A percentile compares a stretch with the other conserved stretches of the same genome.
Evolutionary conservation across 2,797 vertebrate genomes (phyloP).

Genomic region (Benthosema pterotum): DNA sequence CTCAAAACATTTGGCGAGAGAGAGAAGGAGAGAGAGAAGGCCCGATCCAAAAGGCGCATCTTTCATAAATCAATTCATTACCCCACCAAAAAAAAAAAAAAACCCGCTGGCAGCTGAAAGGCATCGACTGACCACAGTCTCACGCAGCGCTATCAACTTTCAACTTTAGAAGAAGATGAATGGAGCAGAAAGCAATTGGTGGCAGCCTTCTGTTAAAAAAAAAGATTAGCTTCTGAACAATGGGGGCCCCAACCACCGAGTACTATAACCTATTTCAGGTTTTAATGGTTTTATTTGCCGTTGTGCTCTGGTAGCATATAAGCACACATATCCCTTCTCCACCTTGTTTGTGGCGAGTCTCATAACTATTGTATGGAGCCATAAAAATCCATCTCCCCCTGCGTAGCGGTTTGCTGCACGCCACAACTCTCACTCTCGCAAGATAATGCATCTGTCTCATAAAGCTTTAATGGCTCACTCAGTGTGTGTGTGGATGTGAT

Average conservation of each 20-base stretch:
- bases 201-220: conserved; percentile 58
- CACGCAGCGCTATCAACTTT: conserved; percentile 69
- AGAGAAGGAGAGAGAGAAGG: too few species aligned
- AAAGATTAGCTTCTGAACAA: conserved; percentile 38
- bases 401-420: conserved; percentile 26
- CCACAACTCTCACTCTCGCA: conserved; percentile 36
- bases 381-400: conserved; percentile 47
- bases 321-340: conserved; percentile 1
- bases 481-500: conserved; percentile 33
- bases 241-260: conserved; percentile 26
- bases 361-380: conserved; percentile 53
- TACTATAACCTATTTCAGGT: conserved; percentile 30
- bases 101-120: conserved; percentile 69
- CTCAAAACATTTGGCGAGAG: conserved; percentile 51
- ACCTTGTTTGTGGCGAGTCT: conserved; percentile 38
- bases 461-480: conserved; percentile 56
- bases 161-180: conserved; percentile 59
- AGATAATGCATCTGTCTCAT: conserved; percentile 56
- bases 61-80: conserved; percentile 78
- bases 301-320: conserved; percentile 24
- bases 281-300: conserved; percentile 45
- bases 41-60: conserved; percentile 67
- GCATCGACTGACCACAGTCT: conserved; percentile 70
- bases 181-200: conserved; percentile 39
- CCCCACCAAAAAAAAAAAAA: too few species aligned